These are phyloP conservation scores for Halcyon leucocephala DNA, from an alignment of 2,797 vertebrate genomes.

Conservation along the genomic window DNA sequence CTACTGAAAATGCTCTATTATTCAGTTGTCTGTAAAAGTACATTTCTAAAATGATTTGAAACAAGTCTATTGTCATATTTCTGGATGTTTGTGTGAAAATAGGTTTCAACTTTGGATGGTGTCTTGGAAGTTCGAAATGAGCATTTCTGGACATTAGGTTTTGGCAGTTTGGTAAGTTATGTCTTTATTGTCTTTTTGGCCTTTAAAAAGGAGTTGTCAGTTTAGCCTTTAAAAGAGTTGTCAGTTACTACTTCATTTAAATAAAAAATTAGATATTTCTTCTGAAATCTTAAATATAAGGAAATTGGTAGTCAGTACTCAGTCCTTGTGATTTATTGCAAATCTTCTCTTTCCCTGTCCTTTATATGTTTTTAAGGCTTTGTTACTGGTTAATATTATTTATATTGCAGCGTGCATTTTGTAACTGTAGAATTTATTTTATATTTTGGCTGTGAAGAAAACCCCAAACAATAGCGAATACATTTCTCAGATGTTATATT, in stretches of 20 bases:
- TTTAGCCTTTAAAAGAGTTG: not conserved
- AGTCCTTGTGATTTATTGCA: not conserved
- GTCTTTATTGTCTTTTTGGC: not conserved
- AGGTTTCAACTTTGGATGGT: slow-evolving; percentile 97
- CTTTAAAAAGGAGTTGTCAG: not conserved
- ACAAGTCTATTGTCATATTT: not conserved
- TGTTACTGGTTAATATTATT: not conserved
- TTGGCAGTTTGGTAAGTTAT: slow-evolving; percentile 92
- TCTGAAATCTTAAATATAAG: not conserved
- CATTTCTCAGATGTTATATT: not conserved
- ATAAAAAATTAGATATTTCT: not conserved
- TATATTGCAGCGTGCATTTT: not conserved
- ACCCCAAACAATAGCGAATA: not conserved
- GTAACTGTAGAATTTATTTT: not conserved
- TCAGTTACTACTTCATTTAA: not conserved
- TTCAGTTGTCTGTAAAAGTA: not conserved
- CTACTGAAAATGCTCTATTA: not conserved
- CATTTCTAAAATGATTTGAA: not conserved
- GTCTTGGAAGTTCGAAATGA: slow-evolving; percentile 97
- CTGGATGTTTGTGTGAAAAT: slow-evolving; percentile 15
- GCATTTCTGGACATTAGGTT: slow-evolving; percentile 97
- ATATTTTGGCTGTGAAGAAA: not conserved
- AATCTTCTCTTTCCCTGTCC: not conserved
- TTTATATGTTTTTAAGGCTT: not conserved
- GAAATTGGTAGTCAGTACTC: not conserved